Conservation (phyloP, 2,888 invertebrate genomes). For the Epistrophe grossulariae region DNA sequence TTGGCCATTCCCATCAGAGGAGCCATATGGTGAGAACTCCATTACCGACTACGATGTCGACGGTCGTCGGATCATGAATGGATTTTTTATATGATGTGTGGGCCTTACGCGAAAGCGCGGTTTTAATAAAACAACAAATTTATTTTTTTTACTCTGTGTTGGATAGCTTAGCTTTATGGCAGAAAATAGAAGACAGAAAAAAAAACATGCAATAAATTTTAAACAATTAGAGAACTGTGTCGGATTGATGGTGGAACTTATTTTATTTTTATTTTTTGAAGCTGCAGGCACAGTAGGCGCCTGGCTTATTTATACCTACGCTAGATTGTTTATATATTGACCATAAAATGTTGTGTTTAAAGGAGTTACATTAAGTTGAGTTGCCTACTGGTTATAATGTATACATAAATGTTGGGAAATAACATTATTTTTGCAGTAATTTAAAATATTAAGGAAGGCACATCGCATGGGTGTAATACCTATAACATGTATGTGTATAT, state of each 20-base stretch:
- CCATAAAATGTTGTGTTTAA: slow-evolving; percentile 28
- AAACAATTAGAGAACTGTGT: slow-evolving; percentile 56
- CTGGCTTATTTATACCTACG: slow-evolving; percentile 33
- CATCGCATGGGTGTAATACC: background rate
- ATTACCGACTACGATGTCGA: background rate
- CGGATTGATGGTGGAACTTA: slow-evolving; percentile 49
- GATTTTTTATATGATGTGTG: slow-evolving; percentile 26
- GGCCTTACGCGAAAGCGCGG: slow-evolving; percentile 24
- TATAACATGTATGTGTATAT: background rate
- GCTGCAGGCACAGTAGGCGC: slow-evolving; percentile 51
- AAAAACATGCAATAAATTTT: slow-evolving; percentile 45
- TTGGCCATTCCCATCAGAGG: slow-evolving; percentile 38
- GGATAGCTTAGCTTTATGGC: background rate
- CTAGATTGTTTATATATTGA: slow-evolving; percentile 17
- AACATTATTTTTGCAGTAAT: background rate
- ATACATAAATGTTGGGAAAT: slow-evolving; percentile 12
- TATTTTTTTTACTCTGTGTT: background rate
- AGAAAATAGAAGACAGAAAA: background rate
- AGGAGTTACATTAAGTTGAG: slow-evolving; percentile 8
- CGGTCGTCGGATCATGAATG: slow-evolving; percentile 26
- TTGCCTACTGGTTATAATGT: slow-evolving; percentile 31
- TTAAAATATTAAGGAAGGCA: slow-evolving; percentile 11
- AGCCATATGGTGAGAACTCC: slow-evolving; percentile 43
- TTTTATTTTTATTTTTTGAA: slow-evolving; percentile 27
- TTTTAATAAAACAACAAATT: background rate